phyloP scores from a whole-genome alignment of 2,888 invertebrate species.

The Yponomeuta plumbellus region DNA sequence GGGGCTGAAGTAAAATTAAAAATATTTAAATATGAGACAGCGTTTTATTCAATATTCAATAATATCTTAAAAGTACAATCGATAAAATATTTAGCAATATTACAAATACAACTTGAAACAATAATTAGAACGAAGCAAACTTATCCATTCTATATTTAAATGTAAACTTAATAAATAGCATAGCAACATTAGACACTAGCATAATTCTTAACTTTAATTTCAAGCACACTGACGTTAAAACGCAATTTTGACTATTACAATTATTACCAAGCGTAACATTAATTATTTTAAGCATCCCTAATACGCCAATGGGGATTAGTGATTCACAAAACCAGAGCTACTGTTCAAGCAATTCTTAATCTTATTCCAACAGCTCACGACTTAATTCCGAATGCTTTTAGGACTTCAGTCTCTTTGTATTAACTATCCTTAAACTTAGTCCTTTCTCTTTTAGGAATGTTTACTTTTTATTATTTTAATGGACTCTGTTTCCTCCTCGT shows the following conservation, averaged over 20 bases:
- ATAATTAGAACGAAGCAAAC: slow-evolving; percentile 62
- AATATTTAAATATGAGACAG: slow-evolving; percentile 64
- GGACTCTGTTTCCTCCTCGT: background rate
- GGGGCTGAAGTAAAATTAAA: slow-evolving; percentile 38
- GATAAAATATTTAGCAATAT: slow-evolving; percentile 74
- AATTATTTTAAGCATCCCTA: slow-evolving; percentile 3
- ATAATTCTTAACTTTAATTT: slow-evolving; percentile 27
- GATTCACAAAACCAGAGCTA: background rate
- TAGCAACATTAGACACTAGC: slow-evolving; percentile 53
- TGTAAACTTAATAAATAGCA: slow-evolving; percentile 64
- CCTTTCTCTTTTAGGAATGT: background rate
- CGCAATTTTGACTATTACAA: slow-evolving; percentile 42
- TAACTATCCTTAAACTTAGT: slow-evolving; percentile 1
- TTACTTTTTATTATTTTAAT: background rate
- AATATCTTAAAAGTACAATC: slow-evolving; percentile 59
- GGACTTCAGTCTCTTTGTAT: slow-evolving; percentile 6
- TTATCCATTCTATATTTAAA: slow-evolving; percentile 53
- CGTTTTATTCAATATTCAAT: slow-evolving; percentile 74
- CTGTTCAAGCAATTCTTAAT: slow-evolving; percentile 2
- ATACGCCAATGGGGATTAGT: background rate
- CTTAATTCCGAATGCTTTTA: slow-evolving; percentile 8
- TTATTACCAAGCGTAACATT: slow-evolving; percentile 26
- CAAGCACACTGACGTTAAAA: slow-evolving; percentile 66
- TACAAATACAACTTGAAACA: slow-evolving; percentile 75
- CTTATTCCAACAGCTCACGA: slow-evolving; percentile 3